Evolutionary conservation across 2,797 vertebrate species (phyloP).

Genomic region (Poeciliopsis turneri): DNA sequence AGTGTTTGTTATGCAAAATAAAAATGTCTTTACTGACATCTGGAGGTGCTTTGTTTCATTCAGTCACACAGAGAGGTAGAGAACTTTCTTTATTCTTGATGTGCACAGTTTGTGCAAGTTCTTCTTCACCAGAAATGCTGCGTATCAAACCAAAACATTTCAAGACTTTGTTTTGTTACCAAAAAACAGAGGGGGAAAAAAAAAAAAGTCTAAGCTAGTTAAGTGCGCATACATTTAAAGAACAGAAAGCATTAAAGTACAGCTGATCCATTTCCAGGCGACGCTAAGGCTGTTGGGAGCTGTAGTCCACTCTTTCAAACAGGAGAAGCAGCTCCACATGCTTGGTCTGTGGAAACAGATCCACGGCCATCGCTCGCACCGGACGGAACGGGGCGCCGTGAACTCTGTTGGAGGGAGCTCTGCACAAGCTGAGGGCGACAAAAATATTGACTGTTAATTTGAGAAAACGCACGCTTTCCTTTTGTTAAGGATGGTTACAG

Average conservation of each 20-base stretch:
- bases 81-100: not conserved
- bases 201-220: not conserved
- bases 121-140: not conserved
- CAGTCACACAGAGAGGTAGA: not conserved
- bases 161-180: not conserved
- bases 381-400: constrained; percentile 90
- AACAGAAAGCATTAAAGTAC: not conserved
- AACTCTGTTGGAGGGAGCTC: constrained; percentile 94
- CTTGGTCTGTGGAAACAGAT: constrained; percentile 95
- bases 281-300: constrained; percentile 42
- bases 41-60: constrained; percentile 29
- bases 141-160: not conserved
- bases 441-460: no score
- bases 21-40: constrained; percentile 78
- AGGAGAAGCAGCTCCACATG: constrained; percentile 92
- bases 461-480: not conserved
- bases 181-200: not conserved
- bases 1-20: constrained; percentile 86
- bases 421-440: constrained; percentile 84
- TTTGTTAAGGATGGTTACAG: not conserved
- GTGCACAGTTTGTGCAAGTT: not conserved
- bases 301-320: constrained; percentile 87
- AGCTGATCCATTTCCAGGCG: not conserved
- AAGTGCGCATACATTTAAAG: not conserved
- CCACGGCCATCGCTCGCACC: constrained; percentile 87